phyloP scores from a whole-genome alignment of 2,113 vertebrate genomes.

The Etheostoma spectabile region DNA sequence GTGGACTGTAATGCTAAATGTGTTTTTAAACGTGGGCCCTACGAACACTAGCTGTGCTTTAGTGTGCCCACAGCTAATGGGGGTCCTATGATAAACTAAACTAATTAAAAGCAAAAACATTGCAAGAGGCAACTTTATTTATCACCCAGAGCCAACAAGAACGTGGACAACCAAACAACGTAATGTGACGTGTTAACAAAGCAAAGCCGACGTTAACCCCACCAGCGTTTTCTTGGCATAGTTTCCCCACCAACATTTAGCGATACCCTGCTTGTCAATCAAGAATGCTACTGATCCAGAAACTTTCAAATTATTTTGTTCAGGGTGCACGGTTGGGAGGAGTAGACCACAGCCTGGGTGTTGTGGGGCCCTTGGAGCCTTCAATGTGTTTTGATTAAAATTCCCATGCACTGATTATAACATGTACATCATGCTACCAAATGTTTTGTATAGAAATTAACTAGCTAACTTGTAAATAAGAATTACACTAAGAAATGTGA shows the following conservation, averaged over 20 bases:
- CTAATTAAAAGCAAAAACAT: background rate
- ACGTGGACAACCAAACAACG: background rate
- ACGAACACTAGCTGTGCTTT: too few species aligned
- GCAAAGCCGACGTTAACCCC: background rate
- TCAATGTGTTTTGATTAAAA: background rate
- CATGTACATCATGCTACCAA: background rate
- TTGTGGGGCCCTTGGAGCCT: constrained; percentile 4
- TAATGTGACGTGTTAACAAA: background rate
- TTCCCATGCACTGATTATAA: background rate
- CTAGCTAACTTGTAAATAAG: too few species aligned
- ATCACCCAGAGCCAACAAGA: background rate
- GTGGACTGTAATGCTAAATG: too few species aligned
- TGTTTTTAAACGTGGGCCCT: too few species aligned
- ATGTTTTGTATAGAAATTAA: background rate
- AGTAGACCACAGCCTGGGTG: background rate
- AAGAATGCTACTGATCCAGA: background rate
- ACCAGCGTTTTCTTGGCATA: too few species aligned
- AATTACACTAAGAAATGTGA: background rate
- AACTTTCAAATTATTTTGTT: background rate
- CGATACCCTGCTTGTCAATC: background rate
- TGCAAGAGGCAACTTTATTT: background rate
- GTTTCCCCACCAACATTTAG: background rate
- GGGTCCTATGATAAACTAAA: too few species aligned
- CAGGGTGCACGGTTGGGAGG: background rate
- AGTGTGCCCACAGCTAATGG: too few species aligned